Evolutionary conservation across 2,888 invertebrate species (phyloP).

Genomic region (Didymodactylos carnosus): DNA sequence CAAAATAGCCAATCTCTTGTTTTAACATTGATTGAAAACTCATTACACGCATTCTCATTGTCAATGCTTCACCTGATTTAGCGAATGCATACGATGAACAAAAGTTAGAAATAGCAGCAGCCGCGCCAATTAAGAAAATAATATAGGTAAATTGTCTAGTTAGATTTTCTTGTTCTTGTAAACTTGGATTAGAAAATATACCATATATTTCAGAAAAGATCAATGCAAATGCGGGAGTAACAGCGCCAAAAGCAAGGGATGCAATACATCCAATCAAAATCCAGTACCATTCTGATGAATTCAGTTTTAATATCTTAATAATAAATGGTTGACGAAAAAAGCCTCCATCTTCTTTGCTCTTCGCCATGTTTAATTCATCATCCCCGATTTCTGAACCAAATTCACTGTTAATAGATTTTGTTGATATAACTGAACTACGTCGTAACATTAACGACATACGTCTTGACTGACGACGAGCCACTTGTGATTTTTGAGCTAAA

Average conservation of each 20-base stretch:
- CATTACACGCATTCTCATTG: background rate
- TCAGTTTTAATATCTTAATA: background rate
- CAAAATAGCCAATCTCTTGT: slow-evolving; percentile 3
- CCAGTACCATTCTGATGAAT: background rate
- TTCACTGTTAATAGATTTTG: background rate
- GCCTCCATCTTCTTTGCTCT: background rate
- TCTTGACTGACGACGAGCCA: background rate
- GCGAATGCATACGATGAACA: background rate
- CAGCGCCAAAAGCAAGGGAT: background rate
- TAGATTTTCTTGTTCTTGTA: background rate
- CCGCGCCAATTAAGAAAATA: background rate
- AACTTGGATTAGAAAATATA: background rate
- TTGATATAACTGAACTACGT: background rate
- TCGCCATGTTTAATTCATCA: background rate
- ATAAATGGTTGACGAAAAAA: background rate
- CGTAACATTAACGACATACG: background rate
- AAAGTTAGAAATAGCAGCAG: background rate
- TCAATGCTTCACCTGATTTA: background rate
- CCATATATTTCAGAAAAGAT: background rate
- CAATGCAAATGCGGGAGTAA: background rate
- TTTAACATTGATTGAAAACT: background rate
- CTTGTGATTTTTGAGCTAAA: background rate
- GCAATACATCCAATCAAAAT: background rate
- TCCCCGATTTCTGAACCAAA: background rate
- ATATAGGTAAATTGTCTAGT: background rate